These are phyloP conservation scores for Pegea sp. DNA, from an alignment of 23 tunicate genomes.

Conservation along the genomic window DNA sequence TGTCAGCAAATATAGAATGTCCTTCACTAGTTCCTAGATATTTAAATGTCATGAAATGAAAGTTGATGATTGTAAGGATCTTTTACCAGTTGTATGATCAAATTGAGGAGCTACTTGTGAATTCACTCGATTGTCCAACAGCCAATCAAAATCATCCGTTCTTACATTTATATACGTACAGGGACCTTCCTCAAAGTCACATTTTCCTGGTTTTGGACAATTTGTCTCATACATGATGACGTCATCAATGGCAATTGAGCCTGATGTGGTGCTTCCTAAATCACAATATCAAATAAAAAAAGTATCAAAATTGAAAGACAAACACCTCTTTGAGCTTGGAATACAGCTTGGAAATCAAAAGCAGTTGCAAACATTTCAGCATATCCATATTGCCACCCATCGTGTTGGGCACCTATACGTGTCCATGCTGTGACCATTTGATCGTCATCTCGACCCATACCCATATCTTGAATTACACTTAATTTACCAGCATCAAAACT, in stretches of 20 bases:
- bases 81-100: slow-evolving; percentile 62
- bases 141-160: slow-evolving; percentile 51
- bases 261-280: slow-evolving; percentile 4
- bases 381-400: slow-evolving; percentile 36
- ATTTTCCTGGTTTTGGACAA: slow-evolving; percentile 64
- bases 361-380: slow-evolving; percentile 71
- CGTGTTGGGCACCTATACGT: slow-evolving; percentile 5
- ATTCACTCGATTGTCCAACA: slow-evolving; percentile 30
- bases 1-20: slow-evolving; percentile 25
- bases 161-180: slow-evolving; percentile 50
- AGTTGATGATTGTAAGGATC: background rate
- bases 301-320: background rate
- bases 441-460: slow-evolving; percentile 7
- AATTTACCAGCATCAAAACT: slow-evolving; percentile 12
- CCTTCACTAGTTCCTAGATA: slow-evolving; percentile 43
- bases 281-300: background rate
- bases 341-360: slow-evolving; percentile 33
- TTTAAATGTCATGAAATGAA: slow-evolving; percentile 1
- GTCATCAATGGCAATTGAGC: slow-evolving; percentile 56
- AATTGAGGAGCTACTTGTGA: slow-evolving; percentile 34
- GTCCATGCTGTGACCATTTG: slow-evolving; percentile 7
- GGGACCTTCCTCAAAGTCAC: slow-evolving; percentile 55
- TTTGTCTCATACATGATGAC: slow-evolving; percentile 13
- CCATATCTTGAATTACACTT: slow-evolving; percentile 38
- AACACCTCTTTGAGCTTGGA: slow-evolving; percentile 48